Evolutionary conservation across 2,888 invertebrate genomes (phyloP).

Genomic region (Rhogogaster chlorosoma): DNA sequence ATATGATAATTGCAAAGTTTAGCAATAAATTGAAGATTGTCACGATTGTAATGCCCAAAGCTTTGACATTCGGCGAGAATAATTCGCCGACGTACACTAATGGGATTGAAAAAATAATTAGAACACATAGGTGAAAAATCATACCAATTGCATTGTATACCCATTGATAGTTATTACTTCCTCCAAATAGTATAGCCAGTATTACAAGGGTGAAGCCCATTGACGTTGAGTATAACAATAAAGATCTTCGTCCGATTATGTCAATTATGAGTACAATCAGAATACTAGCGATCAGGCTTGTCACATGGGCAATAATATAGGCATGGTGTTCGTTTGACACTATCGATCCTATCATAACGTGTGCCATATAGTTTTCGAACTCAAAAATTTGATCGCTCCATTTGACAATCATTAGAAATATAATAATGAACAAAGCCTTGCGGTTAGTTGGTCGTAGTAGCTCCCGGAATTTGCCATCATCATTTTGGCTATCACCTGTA

Average conservation of each 20-base stretch:
- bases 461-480: not conserved
- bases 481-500: not conserved
- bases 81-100: slow-evolving; percentile 16
- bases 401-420: not conserved
- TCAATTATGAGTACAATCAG: not conserved
- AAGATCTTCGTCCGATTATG: slow-evolving; percentile 8
- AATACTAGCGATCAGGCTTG: not conserved
- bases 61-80: not conserved
- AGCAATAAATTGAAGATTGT: slow-evolving; percentile 4
- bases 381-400: slow-evolving; percentile 15
- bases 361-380: not conserved
- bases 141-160: not conserved
- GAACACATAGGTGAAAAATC: not conserved
- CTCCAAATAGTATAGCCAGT: not conserved
- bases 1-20: not conserved
- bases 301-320: not conserved
- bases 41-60: slow-evolving; percentile 2
- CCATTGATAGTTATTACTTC: not conserved
- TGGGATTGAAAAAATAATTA: not conserved
- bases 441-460: not conserved
- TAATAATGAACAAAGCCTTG: slow-evolving; percentile 4
- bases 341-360: not conserved
- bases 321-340: not conserved
- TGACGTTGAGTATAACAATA: not conserved
- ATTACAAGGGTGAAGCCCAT: not conserved